Evolutionary conservation across 2,113 vertebrate species (phyloP).

Genomic region (Cyphomyrus plagiostoma): DNA sequence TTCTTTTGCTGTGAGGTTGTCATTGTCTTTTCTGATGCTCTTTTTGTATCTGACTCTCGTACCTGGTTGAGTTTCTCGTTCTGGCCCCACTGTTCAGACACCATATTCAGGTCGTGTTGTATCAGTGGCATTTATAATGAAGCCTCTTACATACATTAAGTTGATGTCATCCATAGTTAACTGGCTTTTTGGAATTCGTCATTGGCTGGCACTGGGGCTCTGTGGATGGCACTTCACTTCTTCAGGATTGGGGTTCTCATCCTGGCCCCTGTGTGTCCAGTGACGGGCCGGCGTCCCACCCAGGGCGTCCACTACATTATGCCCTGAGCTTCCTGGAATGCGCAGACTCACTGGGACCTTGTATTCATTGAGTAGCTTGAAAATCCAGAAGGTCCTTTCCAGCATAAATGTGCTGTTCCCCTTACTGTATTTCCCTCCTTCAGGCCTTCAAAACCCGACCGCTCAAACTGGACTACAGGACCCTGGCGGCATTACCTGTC

Average conservation of each 20-base stretch:
- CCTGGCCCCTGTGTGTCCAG: not conserved
- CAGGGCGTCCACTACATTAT: not conserved
- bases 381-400: not conserved
- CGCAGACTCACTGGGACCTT: not conserved
- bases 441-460: conserved; percentile 65
- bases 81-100: not conserved
- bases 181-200: not conserved
- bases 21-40: not conserved
- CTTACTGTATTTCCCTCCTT: conserved; percentile 1
- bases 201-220: not conserved
- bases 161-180: not conserved
- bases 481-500: conserved; percentile 73
- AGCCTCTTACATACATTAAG: not conserved
- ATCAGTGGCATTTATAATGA: not conserved
- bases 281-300: not conserved
- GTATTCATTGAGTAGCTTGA: not conserved
- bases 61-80: not conserved
- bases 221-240: not conserved
- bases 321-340: not conserved
- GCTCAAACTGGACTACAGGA: conserved; percentile 79
- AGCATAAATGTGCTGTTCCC: not conserved
- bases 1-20: not conserved
- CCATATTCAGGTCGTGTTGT: not conserved
- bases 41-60: not conserved
- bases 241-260: not conserved